A percentile compares a stretch with the other conserved stretches of the same genome.
Conservation (phyloP, 64 coral and sea anemone species). For the Pocillopora damicornis region DNA sequence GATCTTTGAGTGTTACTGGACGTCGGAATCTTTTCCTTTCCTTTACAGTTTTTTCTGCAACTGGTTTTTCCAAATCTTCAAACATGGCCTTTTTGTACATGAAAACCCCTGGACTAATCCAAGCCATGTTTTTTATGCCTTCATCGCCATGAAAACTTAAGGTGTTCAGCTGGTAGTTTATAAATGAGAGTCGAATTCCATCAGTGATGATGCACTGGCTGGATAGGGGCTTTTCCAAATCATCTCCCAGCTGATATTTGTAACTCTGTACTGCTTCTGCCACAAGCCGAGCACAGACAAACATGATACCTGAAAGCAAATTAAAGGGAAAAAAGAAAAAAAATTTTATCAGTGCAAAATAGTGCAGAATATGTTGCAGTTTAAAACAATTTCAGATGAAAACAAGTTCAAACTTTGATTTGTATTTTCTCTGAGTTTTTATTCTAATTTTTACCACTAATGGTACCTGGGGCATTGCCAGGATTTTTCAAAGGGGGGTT, state of each 20-base stretch:
- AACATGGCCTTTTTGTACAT: slow-evolving; percentile 62
- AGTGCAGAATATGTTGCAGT: neutral
- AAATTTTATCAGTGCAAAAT: neutral
- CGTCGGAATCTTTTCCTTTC: neutral
- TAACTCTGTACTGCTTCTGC: slow-evolving; percentile 56
- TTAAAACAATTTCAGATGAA: neutral
- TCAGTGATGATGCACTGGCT: slow-evolving; percentile 73
- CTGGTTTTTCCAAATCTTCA: slow-evolving; percentile 45
- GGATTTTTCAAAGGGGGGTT: too few relatives aligned
- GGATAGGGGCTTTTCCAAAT: slow-evolving; percentile 71
- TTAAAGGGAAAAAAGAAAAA: neutral
- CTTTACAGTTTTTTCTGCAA: neutral
- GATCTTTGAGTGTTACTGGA: neutral
- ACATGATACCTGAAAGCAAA: slow-evolving; percentile 80
- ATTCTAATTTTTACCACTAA: too few relatives aligned
- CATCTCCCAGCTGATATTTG: slow-evolving; percentile 57
- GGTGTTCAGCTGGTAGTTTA: slow-evolving; percentile 89
- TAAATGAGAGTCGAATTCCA: slow-evolving; percentile 68
- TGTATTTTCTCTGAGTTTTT: too few relatives aligned
- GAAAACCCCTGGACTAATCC: slow-evolving; percentile 69
- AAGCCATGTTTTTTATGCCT: slow-evolving; percentile 91
- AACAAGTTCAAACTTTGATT: neutral
- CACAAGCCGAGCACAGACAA: slow-evolving; percentile 89
- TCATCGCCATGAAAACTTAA: slow-evolving; percentile 66
- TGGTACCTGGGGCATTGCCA: too few relatives aligned